Conservation (phyloP, 2,113 vertebrate genomes). For the Melanocharis versteri region DNA sequence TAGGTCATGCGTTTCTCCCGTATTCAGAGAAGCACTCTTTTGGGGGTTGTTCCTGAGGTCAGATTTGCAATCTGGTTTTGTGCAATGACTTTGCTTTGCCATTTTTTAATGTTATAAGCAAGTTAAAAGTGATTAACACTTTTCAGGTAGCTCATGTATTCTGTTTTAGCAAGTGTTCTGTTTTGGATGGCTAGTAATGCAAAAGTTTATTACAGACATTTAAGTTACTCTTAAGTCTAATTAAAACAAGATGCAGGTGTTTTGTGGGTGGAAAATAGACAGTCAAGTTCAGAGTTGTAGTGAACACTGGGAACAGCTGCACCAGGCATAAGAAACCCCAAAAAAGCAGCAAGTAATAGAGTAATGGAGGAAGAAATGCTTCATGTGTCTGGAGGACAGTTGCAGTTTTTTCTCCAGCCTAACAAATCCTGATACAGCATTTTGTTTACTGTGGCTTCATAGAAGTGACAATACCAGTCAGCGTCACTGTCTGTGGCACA, state of each 20-base stretch:
- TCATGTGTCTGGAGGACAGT: not conserved
- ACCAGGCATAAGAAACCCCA: not conserved
- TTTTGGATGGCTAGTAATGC: not conserved
- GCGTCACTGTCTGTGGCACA: rapidly evolving
- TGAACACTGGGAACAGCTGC: not conserved
- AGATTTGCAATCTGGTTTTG: not conserved
- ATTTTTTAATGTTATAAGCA: not conserved
- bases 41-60: not conserved
- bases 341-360: not conserved
- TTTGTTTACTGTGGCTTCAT: not conserved
- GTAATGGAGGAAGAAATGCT: not conserved
- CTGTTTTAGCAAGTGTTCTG: not conserved
- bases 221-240: not conserved
- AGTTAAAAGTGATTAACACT: not conserved
- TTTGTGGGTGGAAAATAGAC: not conserved
- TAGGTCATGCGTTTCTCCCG: not conserved
- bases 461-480: not conserved
- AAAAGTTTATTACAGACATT: not conserved
- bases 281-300: not conserved
- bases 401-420: not conserved
- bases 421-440: not conserved
- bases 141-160: not conserved
- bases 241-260: not conserved
- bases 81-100: not conserved
- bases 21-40: not conserved